These are phyloP conservation scores for Geotrupes spiniger DNA, from an alignment of 2,888 invertebrate genomes.

Conservation along the genomic window DNA sequence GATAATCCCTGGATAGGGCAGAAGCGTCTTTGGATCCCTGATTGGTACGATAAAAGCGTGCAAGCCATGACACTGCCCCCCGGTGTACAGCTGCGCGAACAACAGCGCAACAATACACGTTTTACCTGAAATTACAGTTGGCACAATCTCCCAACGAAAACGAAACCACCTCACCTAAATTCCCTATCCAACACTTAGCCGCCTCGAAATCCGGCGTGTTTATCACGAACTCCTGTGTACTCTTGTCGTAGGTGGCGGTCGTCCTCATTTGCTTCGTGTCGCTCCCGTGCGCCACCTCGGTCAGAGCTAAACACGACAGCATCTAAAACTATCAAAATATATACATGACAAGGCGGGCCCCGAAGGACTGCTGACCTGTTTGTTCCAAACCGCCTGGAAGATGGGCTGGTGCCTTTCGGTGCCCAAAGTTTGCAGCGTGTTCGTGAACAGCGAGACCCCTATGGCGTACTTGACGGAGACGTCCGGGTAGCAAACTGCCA, in stretches of 20 bases:
- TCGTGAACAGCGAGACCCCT: slow-evolving; percentile 72
- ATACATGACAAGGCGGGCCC: slow-evolving; percentile 1
- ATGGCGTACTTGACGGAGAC: slow-evolving; percentile 76
- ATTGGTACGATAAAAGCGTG: slow-evolving; percentile 89
- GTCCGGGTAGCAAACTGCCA: slow-evolving; percentile 67
- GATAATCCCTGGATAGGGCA: slow-evolving; percentile 77
- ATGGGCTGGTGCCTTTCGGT: slow-evolving; percentile 71
- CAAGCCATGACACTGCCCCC: slow-evolving; percentile 76
- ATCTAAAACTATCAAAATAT: slow-evolving; percentile 50
- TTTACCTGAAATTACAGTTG: slow-evolving; percentile 55
- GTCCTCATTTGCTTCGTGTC: slow-evolving; percentile 91
- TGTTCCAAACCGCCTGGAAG: slow-evolving; percentile 67
- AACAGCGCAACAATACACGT: slow-evolving; percentile 83
- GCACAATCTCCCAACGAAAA: background rate
- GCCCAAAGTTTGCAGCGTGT: slow-evolving; percentile 70
- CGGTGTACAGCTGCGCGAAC: slow-evolving; percentile 86
- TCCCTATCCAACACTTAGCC: slow-evolving; percentile 96
- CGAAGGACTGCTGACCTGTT: slow-evolving; percentile 56
- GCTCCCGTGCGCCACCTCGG: slow-evolving; percentile 93
- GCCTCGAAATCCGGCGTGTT: slow-evolving; percentile 93
- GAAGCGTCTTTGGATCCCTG: slow-evolving; percentile 71
- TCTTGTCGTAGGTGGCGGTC: slow-evolving; percentile 80
- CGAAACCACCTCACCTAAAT: slow-evolving; percentile 55
- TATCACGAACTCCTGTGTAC: slow-evolving; percentile 76
- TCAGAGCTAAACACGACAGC: slow-evolving; percentile 82